phyloP scores from a whole-genome alignment of 2,113 vertebrate species.

The Vulpes ferrilata region DNA sequence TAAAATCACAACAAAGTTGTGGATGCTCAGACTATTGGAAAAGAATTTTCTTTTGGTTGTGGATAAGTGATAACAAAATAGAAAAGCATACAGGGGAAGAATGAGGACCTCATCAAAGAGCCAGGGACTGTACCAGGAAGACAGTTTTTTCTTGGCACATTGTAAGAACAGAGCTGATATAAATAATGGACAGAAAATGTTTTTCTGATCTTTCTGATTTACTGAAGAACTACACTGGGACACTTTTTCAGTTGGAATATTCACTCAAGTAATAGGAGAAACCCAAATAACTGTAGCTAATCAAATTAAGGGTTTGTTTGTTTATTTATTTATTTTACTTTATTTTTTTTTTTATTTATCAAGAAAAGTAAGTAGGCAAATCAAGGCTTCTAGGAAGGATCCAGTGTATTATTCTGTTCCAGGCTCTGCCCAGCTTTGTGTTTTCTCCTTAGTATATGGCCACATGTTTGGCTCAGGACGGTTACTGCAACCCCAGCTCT shows the following conservation, averaged over 20 bases:
- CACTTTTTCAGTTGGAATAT: neutral
- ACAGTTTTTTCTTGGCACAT: neutral
- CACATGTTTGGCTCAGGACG: neutral
- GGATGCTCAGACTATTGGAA: neutral
- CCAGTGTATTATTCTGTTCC: neutral
- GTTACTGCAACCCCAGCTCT: neutral
- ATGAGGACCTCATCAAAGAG: neutral
- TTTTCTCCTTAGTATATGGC: neutral
- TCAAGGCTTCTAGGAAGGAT: neutral
- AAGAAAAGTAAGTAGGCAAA: neutral
- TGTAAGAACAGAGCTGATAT: neutral
- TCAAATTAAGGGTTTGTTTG: neutral
- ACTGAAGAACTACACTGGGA: neutral
- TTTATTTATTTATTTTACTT: neutral
- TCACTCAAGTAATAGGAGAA: neutral
- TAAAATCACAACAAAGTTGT: neutral
- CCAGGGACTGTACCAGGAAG: accelerated
- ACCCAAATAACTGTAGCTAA: neutral
- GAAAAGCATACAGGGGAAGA: neutral
- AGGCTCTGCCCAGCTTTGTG: neutral
- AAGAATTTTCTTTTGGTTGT: neutral
- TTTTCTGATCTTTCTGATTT: conserved; percentile 26
- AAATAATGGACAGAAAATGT: neutral
- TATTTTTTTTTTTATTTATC: neutral
- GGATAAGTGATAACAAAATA: neutral